Evolutionary conservation across 2,797 vertebrate species (phyloP).

Genomic region (Meriones psammophilus): DNA sequence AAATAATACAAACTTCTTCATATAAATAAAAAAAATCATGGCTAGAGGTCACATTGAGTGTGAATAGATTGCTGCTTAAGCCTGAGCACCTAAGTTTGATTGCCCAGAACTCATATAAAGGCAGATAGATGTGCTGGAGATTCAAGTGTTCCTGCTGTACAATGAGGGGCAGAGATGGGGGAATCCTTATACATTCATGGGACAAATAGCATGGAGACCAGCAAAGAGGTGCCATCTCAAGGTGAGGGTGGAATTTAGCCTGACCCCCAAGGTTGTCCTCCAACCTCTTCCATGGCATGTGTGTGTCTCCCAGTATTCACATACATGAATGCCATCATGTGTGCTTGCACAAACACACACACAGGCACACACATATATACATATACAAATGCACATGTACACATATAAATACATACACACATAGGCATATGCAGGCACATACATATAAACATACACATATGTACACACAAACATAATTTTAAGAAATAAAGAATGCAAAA

Average conservation of each 20-base stretch:
- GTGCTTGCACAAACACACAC: neutral
- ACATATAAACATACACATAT: neutral
- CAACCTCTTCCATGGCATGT: neutral
- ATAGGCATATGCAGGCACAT: neutral
- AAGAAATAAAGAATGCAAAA: too few relatives aligned
- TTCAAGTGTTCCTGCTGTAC: neutral
- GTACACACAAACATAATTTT: neutral
- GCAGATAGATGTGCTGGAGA: neutral
- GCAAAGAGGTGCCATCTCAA: neutral
- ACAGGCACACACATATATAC: neutral
- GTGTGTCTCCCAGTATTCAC: neutral
- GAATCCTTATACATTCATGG: neutral
- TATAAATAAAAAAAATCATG: conserved; percentile 12
- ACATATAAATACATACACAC: neutral
- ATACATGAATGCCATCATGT: neutral
- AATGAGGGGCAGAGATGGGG: neutral
- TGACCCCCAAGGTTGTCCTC: neutral
- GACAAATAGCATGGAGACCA: neutral
- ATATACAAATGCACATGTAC: neutral
- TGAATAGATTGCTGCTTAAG: neutral
- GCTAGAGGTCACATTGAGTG: neutral
- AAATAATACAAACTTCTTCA: neutral
- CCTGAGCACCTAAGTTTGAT: neutral
- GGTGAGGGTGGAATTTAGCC: neutral
- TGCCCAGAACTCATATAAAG: neutral